Base-by-base conservation (phyloP, 2,113 vertebrate genomes). In the Leptosomus discolor region DNA sequence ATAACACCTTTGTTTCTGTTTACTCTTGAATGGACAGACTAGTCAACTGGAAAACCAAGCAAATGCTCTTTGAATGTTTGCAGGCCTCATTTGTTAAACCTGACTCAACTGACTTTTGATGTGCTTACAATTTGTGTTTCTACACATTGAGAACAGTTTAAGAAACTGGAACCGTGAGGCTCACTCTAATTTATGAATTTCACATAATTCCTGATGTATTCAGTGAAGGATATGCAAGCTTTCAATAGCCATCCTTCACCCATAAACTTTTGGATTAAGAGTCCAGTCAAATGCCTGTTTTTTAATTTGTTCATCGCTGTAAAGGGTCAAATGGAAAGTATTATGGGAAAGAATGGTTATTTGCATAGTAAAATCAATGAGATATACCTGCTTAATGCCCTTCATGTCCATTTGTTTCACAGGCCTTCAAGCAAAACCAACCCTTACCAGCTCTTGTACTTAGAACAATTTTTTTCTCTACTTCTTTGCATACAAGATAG, bases 1-100 rank as follows among this genome's bases (percentile, higher is more conserved):
- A 77, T 37, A 80, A 65, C 43, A 70, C 23, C 64, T 94, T 86
- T 94, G 71, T 91, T 95, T 90, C 71, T 94, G 41, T 92, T 94
- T 85, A 75, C 69, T 90, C 88, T 63, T 94, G 77, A 92, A 78
- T 54, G 69, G 85, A 87, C 71, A 70, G 54, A 67, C 46, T 39
- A 91, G 68, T 86, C 86, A 96, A 58, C 41, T 81, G 83, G 46
- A 94, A 96, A 97, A 92, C 78, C 89, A 78, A 88, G 65, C n/a
- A 81, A 90, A 84, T 50, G 37, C 20, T 74, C 4, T 65, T 46
- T 84, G 54, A 74, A 70, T 51, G 32, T 63, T n/a, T 91, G 22
- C 36, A 84, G 54, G 48, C 13, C 50, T 84, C n/a, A 54, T 81
- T 87, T 85, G 43, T 81, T 92, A 83, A 83, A 95, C 91, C 26